A percentile compares a stretch with the other conserved stretches of the same genome.
Conservation (phyloP, 2,888 invertebrate genomes). For the Cheilosia vulpina region DNA sequence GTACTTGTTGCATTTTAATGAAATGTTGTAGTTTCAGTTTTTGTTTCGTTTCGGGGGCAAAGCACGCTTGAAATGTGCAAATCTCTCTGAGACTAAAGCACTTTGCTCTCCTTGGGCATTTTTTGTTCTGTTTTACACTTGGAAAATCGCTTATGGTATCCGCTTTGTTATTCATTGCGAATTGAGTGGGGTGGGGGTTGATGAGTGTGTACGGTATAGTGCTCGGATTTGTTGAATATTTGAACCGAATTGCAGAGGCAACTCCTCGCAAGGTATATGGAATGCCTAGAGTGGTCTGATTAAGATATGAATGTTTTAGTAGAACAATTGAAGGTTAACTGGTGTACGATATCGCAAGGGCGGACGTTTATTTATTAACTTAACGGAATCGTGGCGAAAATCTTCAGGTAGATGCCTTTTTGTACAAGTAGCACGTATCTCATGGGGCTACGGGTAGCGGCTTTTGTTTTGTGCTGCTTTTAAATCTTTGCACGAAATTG, state of each 20-base stretch:
- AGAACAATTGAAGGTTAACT: not conserved
- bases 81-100: constrained; percentile 61
- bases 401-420: not conserved
- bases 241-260: constrained; percentile 45
- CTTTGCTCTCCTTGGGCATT: constrained; percentile 55
- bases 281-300: constrained; percentile 23
- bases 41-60: constrained; percentile 40
- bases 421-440: too few relatives aligned
- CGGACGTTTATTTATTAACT: not conserved
- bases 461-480: too few relatives aligned
- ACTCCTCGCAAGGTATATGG: constrained; percentile 6
- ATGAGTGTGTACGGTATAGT: not conserved
- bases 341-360: not conserved
- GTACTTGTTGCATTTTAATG: constrained; percentile 74
- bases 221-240: constrained; percentile 42
- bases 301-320: constrained; percentile 38
- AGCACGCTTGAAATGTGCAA: constrained; percentile 57
- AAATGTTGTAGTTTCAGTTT: constrained; percentile 56
- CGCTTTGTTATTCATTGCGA: constrained; percentile 53
- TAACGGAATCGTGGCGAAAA: not conserved
- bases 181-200: not conserved
- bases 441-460: too few relatives aligned
- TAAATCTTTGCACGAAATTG: too few relatives aligned
- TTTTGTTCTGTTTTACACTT: constrained; percentile 25
- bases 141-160: constrained; percentile 43